Percentiles rank a stretch among this genome's conserved stretches.
Evolutionary conservation across 2,888 invertebrate species (phyloP).

Genomic region (Oligia strigilis): DNA sequence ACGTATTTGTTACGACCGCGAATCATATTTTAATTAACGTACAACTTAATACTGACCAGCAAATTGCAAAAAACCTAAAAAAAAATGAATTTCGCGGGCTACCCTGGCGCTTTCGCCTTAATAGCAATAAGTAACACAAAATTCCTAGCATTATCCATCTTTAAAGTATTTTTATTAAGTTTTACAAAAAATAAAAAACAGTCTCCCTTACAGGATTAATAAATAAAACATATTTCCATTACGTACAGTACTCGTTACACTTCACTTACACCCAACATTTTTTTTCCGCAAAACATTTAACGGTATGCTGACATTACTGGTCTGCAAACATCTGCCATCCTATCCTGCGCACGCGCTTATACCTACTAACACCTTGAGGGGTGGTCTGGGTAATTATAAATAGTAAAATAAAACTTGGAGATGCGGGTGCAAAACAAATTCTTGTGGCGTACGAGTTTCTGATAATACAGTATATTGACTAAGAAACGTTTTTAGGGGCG

Average conservation of each 20-base stretch:
- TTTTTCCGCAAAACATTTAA: constrained; percentile 34
- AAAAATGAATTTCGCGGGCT: too few relatives aligned
- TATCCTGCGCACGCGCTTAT: constrained; percentile 75
- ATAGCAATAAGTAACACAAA: too few relatives aligned
- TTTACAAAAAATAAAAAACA: not conserved
- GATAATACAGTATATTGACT: not conserved
- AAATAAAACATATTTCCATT: constrained; percentile 1
- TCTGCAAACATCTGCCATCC: constrained; percentile 79
- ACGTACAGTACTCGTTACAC: not conserved
- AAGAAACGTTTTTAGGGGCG: not conserved
- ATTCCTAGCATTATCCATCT: too few relatives aligned
- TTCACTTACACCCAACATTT: constrained; percentile 19
- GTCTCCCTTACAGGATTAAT: not conserved
- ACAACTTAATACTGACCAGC: too few relatives aligned
- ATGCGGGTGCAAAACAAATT: constrained; percentile 74
- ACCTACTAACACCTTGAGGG: constrained; percentile 71
- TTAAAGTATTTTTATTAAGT: not conserved
- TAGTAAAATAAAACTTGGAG: constrained; percentile 31
- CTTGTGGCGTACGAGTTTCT: constrained; percentile 12
- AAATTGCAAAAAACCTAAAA: too few relatives aligned
- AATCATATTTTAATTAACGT: too few relatives aligned
- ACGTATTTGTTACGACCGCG: too few relatives aligned
- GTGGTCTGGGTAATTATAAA: constrained; percentile 67
- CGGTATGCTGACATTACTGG: constrained; percentile 72
- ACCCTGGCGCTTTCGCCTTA: too few relatives aligned